A percentile compares a stretch with the other conserved stretches of the same genome.
Evolutionary conservation across 2,888 invertebrate species (phyloP).

Genomic region (Phortica magna): DNA sequence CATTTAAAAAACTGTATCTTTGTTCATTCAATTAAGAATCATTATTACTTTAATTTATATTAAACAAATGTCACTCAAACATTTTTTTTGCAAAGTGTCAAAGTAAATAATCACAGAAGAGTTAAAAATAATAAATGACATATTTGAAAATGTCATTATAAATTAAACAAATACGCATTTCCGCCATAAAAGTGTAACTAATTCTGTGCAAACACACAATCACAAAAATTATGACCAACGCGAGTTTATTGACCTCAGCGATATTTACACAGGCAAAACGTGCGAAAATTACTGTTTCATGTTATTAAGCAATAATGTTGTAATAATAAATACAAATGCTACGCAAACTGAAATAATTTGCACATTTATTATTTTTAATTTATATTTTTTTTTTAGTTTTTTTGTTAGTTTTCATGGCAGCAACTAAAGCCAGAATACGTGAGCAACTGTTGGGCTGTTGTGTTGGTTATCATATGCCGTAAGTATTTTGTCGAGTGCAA

Average conservation of each 20-base stretch:
- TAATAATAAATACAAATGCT: constrained; percentile 20
- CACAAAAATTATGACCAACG: neutral
- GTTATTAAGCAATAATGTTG: constrained; percentile 52
- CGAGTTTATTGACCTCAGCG: neutral
- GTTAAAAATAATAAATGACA: neutral
- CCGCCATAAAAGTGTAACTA: neutral
- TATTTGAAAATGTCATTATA: constrained; percentile 3
- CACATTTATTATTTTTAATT: too few relatives aligned
- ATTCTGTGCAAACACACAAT: neutral
- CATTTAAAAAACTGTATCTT: too few relatives aligned
- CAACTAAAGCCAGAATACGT: too few relatives aligned
- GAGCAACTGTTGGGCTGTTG: too few relatives aligned
- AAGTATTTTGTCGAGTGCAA: neutral
- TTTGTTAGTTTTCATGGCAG: too few relatives aligned
- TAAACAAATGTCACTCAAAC: too few relatives aligned
- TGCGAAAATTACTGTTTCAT: constrained; percentile 62
- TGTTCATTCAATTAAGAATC: too few relatives aligned
- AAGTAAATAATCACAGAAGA: neutral
- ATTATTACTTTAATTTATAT: too few relatives aligned
- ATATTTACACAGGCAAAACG: constrained; percentile 44
- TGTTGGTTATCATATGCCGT: too few relatives aligned
- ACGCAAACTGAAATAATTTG: too few relatives aligned
- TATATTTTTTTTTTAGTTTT: too few relatives aligned
- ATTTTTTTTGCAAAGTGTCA: too few relatives aligned
- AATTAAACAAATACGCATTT: constrained; percentile 25